Percentiles rank a stretch among this genome's conserved stretches.
Evolutionary conservation across 2,113 vertebrate species (phyloP).

Genomic region (Passer domesticus): DNA sequence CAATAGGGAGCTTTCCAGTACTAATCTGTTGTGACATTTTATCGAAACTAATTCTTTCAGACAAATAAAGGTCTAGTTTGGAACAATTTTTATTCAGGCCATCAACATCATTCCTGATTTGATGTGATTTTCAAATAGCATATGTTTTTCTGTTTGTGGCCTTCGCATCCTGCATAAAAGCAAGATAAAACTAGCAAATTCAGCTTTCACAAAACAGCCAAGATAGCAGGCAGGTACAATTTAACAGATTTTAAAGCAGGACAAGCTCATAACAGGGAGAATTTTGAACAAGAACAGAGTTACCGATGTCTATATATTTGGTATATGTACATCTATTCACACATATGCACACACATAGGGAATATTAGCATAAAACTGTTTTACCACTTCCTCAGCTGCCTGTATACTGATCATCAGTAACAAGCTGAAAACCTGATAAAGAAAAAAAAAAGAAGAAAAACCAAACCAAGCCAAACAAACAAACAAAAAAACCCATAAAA

Average conservation of each 20-base stretch:
- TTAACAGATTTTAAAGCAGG: slow-evolving; percentile 44
- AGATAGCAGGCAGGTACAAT: not conserved
- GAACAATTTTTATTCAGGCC: slow-evolving; percentile 33
- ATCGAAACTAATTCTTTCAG: slow-evolving; percentile 33
- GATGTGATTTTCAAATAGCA: slow-evolving; percentile 40
- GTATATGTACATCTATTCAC: not conserved
- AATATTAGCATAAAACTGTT: not conserved
- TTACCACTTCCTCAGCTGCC: not conserved
- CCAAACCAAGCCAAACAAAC: no score
- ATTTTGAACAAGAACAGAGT: slow-evolving; percentile 27
- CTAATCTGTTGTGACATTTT: slow-evolving; percentile 58
- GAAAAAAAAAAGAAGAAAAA: not conserved
- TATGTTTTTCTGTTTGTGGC: slow-evolving; percentile 18
- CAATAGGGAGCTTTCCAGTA: slow-evolving; percentile 4
- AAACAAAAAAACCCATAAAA: no score
- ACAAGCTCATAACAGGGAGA: not conserved
- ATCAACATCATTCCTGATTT: slow-evolving; percentile 28
- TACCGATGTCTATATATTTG: slow-evolving; percentile 15
- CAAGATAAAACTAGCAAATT: slow-evolving; percentile 53
- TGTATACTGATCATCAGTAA: not conserved
- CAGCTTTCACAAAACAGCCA: slow-evolving; percentile 28
- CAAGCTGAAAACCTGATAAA: not conserved
- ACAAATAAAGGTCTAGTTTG: slow-evolving; percentile 52
- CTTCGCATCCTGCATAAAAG: slow-evolving; percentile 18
- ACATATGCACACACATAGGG: not conserved